Base-by-base conservation (phyloP, 2,888 invertebrate genomes). In the Ormia ochracea region DNA sequence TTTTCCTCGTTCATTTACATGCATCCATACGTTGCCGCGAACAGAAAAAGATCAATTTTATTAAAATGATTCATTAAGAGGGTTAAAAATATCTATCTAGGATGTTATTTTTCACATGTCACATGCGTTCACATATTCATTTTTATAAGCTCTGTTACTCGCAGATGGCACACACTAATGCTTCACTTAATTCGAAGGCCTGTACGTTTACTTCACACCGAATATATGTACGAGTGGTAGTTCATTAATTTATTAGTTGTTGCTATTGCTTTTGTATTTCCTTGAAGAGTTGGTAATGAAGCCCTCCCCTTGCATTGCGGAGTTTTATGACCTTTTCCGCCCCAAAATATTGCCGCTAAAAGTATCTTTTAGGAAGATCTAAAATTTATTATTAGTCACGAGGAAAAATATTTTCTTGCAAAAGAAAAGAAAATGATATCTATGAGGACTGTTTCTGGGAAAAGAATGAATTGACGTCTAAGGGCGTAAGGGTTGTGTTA, bases 231-330 rank as follows among this genome's bases (percentile, higher is more conserved):
- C n/a, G n/a, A n/a, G n/a, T n/a, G n/a, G n/a, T n/a, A n/a, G 52
- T 72, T 73, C 61, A 72, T 73, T 72, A 72, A 66, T 38, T 54
- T 61, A 78, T 58, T 17, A 36, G 9, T 26, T 58, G 33, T 50
- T 50, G 17, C 63, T 19, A 19, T 19, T 28, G 1, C 6, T 19
- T 33, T 9, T 56, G 17, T 33, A 38, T 58, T 59, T 48, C 26
- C 10, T 48, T 21, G 38, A n/a, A 10, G 50, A 28, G 48, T 65
- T 65, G 69, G 69, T 54, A 76, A 76, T 69, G 56, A 54, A 36
- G 26, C 48, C 63, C 17, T 14, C 48, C 3, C 33, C n/a, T 45
- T 63, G 21, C 26, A 48, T 63, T 33, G 6, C 9, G 41, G 1
- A 10, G 6, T 69, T 69, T 69, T 63, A 56, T 63, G 28, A 48